Conservation (phyloP, 2,113 vertebrate genomes). For the Varanus komodoensis region DNA sequence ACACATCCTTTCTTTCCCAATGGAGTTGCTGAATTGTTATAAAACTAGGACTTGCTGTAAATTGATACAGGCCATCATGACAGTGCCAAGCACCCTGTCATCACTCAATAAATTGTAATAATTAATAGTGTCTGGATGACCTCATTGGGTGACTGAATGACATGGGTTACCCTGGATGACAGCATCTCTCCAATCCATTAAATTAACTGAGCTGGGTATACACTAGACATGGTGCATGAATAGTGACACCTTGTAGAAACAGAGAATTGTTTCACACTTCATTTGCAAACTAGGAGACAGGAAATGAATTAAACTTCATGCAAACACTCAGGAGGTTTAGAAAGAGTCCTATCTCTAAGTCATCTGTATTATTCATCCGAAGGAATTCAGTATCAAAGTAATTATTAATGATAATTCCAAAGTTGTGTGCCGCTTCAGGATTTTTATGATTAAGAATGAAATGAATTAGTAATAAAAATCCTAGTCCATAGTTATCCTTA, state of each 20-base stretch:
- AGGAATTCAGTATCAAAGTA: conserved; percentile 71
- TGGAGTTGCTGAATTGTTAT: not conserved
- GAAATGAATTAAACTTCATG: conserved; percentile 75
- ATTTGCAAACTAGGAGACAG: conserved; percentile 74
- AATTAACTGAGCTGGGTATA: not conserved
- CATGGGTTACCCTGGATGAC: conserved; percentile 25
- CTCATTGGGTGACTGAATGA: conserved; percentile 28
- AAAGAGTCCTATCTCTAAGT: conserved; percentile 69
- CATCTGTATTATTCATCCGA: conserved; percentile 70
- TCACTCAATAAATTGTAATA: conserved; percentile 40
- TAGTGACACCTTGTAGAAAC: conserved; percentile 61
- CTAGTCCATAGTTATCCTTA: conserved; percentile 66
- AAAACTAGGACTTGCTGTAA: fast-evolving
- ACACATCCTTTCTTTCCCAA: fast-evolving
- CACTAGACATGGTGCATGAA: conserved; percentile 30
- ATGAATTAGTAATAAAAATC: conserved; percentile 77
- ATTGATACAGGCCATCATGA: not conserved
- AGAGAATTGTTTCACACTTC: conserved; percentile 71
- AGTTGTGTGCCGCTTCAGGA: conserved; percentile 72
- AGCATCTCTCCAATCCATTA: not conserved
- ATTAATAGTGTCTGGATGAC: conserved; percentile 44
- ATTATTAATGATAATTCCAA: conserved; percentile 76
- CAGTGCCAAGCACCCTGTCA: conserved; percentile 9
- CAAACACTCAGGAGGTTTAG: conserved; percentile 73
- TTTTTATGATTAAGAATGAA: conserved; percentile 73